A percentile compares a stretch with the other conserved stretches of the same genome.
phyloP scores from a whole-genome alignment of 2,797 vertebrate species.

The Eulemur albifrons region DNA sequence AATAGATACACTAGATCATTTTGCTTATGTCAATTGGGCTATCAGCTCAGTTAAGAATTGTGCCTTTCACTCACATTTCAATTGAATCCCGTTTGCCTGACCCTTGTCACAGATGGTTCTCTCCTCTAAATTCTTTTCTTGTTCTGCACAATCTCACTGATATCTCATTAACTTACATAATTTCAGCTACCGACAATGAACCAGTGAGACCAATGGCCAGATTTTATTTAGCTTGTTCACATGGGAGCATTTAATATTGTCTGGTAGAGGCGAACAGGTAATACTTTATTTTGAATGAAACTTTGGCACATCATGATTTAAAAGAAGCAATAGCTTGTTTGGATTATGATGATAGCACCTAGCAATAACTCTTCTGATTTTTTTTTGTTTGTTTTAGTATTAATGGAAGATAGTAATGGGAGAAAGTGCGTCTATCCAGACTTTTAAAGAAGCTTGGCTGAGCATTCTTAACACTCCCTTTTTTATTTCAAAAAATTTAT shows the following conservation, averaged over 20 bases:
- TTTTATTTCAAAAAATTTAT: neutral
- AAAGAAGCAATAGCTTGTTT: neutral
- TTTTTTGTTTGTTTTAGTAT: neutral
- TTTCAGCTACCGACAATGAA: neutral
- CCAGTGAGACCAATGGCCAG: neutral
- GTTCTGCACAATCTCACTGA: neutral
- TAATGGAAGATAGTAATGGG: neutral
- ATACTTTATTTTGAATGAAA: neutral
- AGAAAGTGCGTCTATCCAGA: neutral
- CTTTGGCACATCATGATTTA: neutral
- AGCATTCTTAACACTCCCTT: neutral
- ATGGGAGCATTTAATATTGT: neutral
- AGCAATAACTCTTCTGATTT: conserved; percentile 3
- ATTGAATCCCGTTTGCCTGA: neutral
- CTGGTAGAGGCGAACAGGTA: neutral
- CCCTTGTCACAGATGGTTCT: neutral
- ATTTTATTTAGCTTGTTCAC: conserved; percentile 3
- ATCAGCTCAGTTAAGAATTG: neutral
- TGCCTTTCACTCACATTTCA: neutral
- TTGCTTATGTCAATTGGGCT: neutral
- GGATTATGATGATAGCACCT: neutral
- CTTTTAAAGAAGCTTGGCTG: neutral
- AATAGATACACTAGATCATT: neutral
- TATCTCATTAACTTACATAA: neutral
- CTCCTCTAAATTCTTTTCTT: neutral